Conservation (phyloP, 2,888 invertebrate species). For the Atherix ibis region DNA sequence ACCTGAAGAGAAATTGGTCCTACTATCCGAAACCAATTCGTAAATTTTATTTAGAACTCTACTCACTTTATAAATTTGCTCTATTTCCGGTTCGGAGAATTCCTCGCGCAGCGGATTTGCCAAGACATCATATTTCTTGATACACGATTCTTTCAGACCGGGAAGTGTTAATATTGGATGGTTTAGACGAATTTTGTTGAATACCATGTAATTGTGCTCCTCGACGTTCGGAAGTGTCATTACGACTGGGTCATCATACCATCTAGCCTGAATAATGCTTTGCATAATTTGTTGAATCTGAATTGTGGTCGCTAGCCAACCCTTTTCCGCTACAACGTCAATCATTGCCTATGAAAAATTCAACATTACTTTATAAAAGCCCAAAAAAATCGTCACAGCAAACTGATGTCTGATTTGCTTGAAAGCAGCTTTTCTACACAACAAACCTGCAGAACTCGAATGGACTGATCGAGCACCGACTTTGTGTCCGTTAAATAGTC, state of each 20-base stretch:
- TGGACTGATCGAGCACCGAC: conserved; percentile 89
- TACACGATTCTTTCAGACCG: conserved; percentile 23
- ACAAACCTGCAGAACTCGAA: conserved; percentile 76
- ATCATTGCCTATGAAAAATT: conserved; percentile 67
- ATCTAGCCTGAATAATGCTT: conserved; percentile 79
- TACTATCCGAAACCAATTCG: conserved; percentile 1
- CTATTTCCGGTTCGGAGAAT: conserved; percentile 51
- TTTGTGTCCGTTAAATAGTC: conserved; percentile 96
- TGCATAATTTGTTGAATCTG: conserved; percentile 68
- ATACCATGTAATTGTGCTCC: conserved; percentile 42
- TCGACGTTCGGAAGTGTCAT: conserved; percentile 64
- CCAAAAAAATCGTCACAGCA: no score
- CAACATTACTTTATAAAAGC: not conserved
- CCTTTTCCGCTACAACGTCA: conserved; percentile 78
- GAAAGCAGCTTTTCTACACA: conserved; percentile 1
- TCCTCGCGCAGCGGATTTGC: conserved; percentile 44
- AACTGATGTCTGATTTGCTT: conserved; percentile 1
- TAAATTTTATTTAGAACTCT: not conserved
- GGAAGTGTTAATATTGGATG: conserved; percentile 24
- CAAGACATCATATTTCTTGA: conserved; percentile 43
- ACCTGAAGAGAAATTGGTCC: conserved; percentile 28
- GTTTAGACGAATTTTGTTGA: conserved; percentile 35
- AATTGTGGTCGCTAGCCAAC: conserved; percentile 73
- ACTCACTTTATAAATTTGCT: conserved; percentile 45
- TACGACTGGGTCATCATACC: conserved; percentile 62